Evolutionary conservation across 2,888 invertebrate genomes (phyloP).

Genomic region (Brachylomia viminalis): DNA sequence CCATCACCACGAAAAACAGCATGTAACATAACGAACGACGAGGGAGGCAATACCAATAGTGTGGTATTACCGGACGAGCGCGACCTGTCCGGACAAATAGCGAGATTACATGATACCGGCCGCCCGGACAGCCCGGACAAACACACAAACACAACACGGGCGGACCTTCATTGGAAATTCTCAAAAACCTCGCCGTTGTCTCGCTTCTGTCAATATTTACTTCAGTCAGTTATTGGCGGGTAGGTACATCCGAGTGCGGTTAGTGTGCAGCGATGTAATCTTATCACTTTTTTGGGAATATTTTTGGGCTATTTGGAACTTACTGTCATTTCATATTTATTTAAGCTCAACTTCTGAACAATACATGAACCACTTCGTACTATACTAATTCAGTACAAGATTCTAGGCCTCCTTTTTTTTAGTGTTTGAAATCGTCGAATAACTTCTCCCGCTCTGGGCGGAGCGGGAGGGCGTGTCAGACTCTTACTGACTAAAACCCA

Average conservation of each 20-base stretch:
- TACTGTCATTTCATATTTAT: not conserved
- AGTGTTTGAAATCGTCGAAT: too few species aligned
- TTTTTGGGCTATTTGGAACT: not conserved
- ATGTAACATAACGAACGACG: conserved; percentile 51
- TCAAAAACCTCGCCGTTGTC: conserved; percentile 89
- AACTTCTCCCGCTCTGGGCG: too few species aligned
- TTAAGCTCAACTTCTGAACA: not conserved
- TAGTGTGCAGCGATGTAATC: conserved; percentile 20
- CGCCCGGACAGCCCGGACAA: conserved; percentile 70
- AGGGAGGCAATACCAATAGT: conserved; percentile 59
- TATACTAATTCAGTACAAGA: too few species aligned
- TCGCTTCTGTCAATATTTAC: conserved; percentile 86
- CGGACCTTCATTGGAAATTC: conserved; percentile 87
- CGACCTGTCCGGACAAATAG: conserved; percentile 70
- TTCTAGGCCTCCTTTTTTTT: too few species aligned
- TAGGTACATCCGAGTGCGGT: conserved; percentile 74
- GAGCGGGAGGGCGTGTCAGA: too few species aligned
- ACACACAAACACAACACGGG: conserved; percentile 80
- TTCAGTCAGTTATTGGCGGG: conserved; percentile 87
- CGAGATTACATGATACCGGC: conserved; percentile 77
- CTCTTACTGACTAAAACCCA: too few species aligned
- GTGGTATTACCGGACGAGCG: conserved; percentile 59
- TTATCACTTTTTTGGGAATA: not conserved
- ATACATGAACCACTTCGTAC: too few species aligned
- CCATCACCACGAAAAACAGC: conserved; percentile 36